phyloP scores from a whole-genome alignment of 2,888 invertebrate genomes.

The Plebejus anna region DNA sequence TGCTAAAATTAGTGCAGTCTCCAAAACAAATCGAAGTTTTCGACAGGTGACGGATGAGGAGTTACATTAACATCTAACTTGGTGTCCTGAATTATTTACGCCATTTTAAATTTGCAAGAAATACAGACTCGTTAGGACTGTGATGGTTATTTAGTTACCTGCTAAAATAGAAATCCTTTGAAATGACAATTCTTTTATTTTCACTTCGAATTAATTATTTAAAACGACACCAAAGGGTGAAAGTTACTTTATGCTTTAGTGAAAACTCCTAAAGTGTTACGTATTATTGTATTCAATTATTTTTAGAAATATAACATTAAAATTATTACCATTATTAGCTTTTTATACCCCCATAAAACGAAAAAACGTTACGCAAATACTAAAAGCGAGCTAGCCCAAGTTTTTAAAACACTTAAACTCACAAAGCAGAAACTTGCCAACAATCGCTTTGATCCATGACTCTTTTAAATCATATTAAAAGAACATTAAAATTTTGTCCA shows the following conservation, averaged over 20 bases:
- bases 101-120: conserved; percentile 22
- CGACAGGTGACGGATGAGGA: conserved; percentile 17
- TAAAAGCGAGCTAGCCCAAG: conserved; percentile 3
- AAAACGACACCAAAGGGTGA: neutral
- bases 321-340: too few species aligned
- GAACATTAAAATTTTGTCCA: conserved; percentile 17
- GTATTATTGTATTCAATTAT: too few species aligned
- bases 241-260: neutral
- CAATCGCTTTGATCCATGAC: conserved; percentile 18
- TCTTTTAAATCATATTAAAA: conserved; percentile 1
- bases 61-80: conserved; percentile 6
- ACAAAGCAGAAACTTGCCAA: conserved; percentile 18
- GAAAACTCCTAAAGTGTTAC: neutral
- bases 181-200: neutral
- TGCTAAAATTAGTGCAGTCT: neutral
- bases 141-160: neutral
- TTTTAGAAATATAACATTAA: too few species aligned
- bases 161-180: neutral
- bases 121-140: neutral
- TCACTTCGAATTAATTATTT: neutral
- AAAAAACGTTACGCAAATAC: too few species aligned
- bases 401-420: neutral
- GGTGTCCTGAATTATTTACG: conserved; percentile 19
- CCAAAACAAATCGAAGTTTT: neutral
- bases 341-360: too few species aligned